Conservation (phyloP, 2,888 invertebrate species). For the Latrodectus elegans region DNA sequence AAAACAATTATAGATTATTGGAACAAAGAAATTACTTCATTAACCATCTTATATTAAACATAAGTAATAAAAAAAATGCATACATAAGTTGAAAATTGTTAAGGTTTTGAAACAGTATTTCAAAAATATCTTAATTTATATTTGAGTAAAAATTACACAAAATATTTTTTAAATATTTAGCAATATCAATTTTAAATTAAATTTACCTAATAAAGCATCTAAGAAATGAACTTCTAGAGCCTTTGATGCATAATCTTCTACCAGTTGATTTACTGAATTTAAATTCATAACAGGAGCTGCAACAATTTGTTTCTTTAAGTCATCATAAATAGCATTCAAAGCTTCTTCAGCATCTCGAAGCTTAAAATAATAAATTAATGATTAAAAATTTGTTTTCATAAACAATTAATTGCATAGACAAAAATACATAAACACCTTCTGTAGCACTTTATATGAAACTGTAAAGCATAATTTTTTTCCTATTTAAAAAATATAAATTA, state of each 20-base stretch:
- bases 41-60: too few species aligned
- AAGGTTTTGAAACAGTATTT: background rate
- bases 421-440: too few species aligned
- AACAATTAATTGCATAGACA: too few species aligned
- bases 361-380: slow-evolving; percentile 21
- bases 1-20: too few species aligned
- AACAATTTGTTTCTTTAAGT: slow-evolving; percentile 43
- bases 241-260: slow-evolving; percentile 86
- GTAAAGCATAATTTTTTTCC: too few species aligned
- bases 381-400: too few species aligned
- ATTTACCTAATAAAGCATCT: slow-evolving; percentile 61
- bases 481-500: background rate
- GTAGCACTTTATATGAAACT: too few species aligned
- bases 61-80: too few species aligned
- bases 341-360: slow-evolving; percentile 59
- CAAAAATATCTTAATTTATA: background rate
- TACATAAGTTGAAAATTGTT: too few species aligned
- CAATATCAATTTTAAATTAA: background rate
- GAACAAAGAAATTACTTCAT: too few species aligned
- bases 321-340: slow-evolving; percentile 53
- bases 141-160: background rate
- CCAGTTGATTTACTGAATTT: slow-evolving; percentile 65
- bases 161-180: background rate
- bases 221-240: slow-evolving; percentile 83
- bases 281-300: slow-evolving; percentile 41